These are phyloP conservation scores for Struthidea cinerea DNA, from an alignment of 2,113 vertebrate species.

Conservation along the genomic window DNA sequence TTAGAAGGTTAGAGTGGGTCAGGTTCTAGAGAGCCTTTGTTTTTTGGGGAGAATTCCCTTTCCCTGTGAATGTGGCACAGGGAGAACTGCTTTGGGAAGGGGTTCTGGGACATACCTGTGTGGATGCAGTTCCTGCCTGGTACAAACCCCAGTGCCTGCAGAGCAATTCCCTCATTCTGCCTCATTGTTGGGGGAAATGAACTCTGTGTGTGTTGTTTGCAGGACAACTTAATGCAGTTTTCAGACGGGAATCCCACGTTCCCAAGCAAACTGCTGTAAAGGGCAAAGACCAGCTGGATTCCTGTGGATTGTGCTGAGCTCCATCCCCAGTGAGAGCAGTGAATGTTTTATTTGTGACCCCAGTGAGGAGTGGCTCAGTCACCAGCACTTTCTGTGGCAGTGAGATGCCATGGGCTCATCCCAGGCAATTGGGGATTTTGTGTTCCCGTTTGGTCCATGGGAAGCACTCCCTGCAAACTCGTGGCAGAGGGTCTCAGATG, in stretches of 20 bases:
- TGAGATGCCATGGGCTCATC: neutral
- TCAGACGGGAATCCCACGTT: fast-evolving
- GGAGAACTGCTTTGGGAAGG: neutral
- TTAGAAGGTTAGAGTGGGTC: neutral
- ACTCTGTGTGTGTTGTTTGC: fast-evolving
- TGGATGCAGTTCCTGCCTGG: neutral
- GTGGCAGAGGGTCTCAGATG: neutral
- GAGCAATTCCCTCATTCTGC: neutral
- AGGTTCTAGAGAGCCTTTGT: neutral
- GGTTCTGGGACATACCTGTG: fast-evolving
- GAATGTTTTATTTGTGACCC: neutral
- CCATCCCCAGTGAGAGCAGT: fast-evolving
- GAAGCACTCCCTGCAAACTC: neutral
- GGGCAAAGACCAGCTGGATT: neutral
- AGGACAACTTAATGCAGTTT: neutral
- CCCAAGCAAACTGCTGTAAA: neutral
- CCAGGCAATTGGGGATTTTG: neutral
- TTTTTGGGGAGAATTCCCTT: neutral
- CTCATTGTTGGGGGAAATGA: fast-evolving
- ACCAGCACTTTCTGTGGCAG: neutral
- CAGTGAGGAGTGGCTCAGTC: neutral
- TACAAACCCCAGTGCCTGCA: neutral
- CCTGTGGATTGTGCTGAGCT: neutral
- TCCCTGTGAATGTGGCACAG: fast-evolving
- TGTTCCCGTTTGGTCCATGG: neutral